Percentiles rank a stretch among this genome's conserved stretches.
Conservation (phyloP, 2,113 vertebrate genomes). For the Melanostigma gelatinosum region DNA sequence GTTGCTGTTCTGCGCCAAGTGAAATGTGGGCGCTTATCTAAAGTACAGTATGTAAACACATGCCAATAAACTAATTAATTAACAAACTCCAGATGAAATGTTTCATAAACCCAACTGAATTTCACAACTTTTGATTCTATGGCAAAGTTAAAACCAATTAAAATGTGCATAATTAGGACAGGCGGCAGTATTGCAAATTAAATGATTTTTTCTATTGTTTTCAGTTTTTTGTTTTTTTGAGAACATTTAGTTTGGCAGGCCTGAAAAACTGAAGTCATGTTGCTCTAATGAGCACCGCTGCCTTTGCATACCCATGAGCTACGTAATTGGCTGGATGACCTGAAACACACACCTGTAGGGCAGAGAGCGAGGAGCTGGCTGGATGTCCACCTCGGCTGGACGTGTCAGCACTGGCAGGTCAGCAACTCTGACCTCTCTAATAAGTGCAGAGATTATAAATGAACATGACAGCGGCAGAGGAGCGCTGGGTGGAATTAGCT, state of each 20-base stretch:
- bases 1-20: conserved; percentile 12
- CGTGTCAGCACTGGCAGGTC: not conserved
- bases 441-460: conserved; percentile 22
- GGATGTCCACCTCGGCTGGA: conserved; percentile 12
- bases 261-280: conserved; percentile 23
- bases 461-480: conserved; percentile 6
- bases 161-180: conserved; percentile 46
- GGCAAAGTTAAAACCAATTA: conserved; percentile 54
- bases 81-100: conserved; percentile 21
- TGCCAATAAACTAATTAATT: conserved; percentile 38
- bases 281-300: conserved; percentile 57
- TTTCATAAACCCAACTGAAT: conserved; percentile 13
- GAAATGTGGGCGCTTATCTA: conserved; percentile 25
- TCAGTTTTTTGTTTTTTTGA: not conserved
- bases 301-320: conserved; percentile 51
- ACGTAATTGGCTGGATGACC: conserved; percentile 62
- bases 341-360: conserved; percentile 51
- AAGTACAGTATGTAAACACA: conserved; percentile 41
- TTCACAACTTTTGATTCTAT: conserved; percentile 24
- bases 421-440: not conserved
- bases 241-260: conserved; percentile 14
- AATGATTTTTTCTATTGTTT: not conserved
- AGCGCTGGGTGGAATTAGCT: conserved; percentile 5
- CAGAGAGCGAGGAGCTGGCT: not conserved
- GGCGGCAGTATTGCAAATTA: not conserved